Base-by-base conservation (phyloP, 92 coral and sea anemone genomes). In the Pocillopora meandrina region DNA sequence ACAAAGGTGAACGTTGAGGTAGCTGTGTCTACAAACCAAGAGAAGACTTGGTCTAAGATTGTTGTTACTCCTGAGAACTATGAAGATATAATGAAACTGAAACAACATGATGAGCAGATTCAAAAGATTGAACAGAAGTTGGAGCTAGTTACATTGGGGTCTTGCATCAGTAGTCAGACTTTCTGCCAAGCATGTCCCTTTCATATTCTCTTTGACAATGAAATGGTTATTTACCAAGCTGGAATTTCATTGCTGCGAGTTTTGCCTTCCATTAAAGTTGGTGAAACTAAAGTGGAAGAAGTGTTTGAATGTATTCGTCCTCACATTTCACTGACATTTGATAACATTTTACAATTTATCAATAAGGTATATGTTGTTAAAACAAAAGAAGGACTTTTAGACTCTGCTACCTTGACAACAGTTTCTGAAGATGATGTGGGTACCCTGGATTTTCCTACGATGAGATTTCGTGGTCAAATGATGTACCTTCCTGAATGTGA, bases 381-480 rank as follows among this genome's bases (percentile, higher is more conserved):
- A 76, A 96, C 99, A 42, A 94, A 77, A 69, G 96, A 94, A 70
- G 99, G 98, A 16, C 77, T 92, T 72, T 80, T 96, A 79, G 99
- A 96, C 82, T 96, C 99, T 31, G 87, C 97, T 1, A 88, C 92
- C 65, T 80, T 96, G 79, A 92, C 98, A 31, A 96, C 98, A 68
- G 99, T 96, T 64, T 84, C 98, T 6, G 93, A 96, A 90, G 97
- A 96, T 89, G 99, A 96, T 78, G 87, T 82, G 57, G 91, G 92
- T 20, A 83, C 72, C 15, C 78, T 96, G 72, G 99, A 96, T 76
- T 96, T 94, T 1, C 99, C 99, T 14, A 95, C 99, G 2, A 96
- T 96, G 99, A 83, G 99, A 23, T 96, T 96, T 91, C 93, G 92
- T 82, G 99, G 99, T 56, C 99, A 96, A 83, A 96, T 96, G 99